These are phyloP conservation scores for Anastatus disparis DNA, from an alignment of 1,140 invertebrate genomes.

Conservation along the genomic window DNA sequence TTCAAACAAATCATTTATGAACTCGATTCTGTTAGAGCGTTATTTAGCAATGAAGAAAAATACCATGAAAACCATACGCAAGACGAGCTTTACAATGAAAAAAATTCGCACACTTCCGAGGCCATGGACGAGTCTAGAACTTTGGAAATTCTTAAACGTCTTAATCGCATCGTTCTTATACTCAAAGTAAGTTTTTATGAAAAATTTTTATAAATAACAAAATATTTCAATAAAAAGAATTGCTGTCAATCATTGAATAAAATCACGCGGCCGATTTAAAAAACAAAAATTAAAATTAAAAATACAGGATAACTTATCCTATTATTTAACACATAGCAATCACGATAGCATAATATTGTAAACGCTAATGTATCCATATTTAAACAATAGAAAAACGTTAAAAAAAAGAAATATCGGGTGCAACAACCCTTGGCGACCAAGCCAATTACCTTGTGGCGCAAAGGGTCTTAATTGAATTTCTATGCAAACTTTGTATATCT, in stretches of 20 bases:
- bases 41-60: constrained; percentile 74
- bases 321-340: no score
- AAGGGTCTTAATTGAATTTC: constrained; percentile 57
- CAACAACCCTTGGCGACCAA: constrained; percentile 58
- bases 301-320: no score
- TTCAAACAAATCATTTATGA: constrained; percentile 99
- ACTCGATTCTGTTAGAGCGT: constrained; percentile 87
- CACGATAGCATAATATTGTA: no score
- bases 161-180: constrained; percentile 93
- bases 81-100: constrained; percentile 28
- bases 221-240: no score
- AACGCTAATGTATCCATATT: no score
- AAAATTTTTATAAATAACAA: constrained; percentile 6
- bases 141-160: constrained; percentile 90
- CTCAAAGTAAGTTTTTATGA: constrained; percentile 80
- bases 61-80: constrained; percentile 44
- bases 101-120: constrained; percentile 54
- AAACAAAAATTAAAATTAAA: no score
- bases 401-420: constrained; percentile 53
- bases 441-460: constrained; percentile 51
- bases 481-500: no score
- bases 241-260: no score
- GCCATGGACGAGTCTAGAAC: constrained; percentile 91
- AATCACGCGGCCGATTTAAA: no score
- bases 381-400: no score